These are phyloP conservation scores for Ornithoptera alexandrae DNA, from an alignment of 2,888 invertebrate species.

Conservation along the genomic window DNA sequence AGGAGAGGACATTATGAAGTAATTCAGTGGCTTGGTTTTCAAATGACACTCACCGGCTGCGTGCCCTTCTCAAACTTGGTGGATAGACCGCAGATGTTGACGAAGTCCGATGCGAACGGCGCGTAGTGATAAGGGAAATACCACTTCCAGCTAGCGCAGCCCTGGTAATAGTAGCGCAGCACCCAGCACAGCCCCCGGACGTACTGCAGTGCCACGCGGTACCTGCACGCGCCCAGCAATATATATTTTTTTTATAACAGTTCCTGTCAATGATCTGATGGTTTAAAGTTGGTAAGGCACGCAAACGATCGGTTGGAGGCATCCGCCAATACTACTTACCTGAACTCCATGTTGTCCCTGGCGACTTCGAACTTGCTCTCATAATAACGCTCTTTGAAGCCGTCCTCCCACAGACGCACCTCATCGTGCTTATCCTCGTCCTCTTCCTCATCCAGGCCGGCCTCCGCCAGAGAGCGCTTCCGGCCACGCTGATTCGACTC, in stretches of 20 bases:
- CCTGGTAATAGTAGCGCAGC: constrained; percentile 98
- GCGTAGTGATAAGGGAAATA: constrained; percentile 99
- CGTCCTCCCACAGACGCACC: constrained; percentile 96
- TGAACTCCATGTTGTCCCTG: constrained; percentile 88
- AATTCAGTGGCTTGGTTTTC: no score
- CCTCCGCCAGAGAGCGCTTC: constrained; percentile 76
- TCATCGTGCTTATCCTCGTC: constrained; percentile 92
- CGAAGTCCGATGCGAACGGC: constrained; percentile 99
- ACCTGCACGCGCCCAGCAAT: constrained; percentile 56
- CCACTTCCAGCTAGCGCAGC: constrained; percentile 99
- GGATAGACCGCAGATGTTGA: constrained; percentile 91
- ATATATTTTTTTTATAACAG: not conserved
- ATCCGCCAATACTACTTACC: constrained; percentile 60
- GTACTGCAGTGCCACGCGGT: constrained; percentile 95
- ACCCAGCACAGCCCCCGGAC: constrained; percentile 99
- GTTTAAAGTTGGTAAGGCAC: no score
- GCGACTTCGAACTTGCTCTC: constrained; percentile 94
- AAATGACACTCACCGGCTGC: constrained; percentile 84
- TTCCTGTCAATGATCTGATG: no score
- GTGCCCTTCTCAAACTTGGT: constrained; percentile 94
- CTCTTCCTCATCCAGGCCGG: constrained; percentile 80
- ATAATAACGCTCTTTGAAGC: constrained; percentile 99
- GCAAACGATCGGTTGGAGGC: no score
- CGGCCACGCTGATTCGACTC: constrained; percentile 58
- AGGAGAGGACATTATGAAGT: no score